phyloP scores from a whole-genome alignment of 2,113 vertebrate genomes.

The Leucosticte australis region DNA sequence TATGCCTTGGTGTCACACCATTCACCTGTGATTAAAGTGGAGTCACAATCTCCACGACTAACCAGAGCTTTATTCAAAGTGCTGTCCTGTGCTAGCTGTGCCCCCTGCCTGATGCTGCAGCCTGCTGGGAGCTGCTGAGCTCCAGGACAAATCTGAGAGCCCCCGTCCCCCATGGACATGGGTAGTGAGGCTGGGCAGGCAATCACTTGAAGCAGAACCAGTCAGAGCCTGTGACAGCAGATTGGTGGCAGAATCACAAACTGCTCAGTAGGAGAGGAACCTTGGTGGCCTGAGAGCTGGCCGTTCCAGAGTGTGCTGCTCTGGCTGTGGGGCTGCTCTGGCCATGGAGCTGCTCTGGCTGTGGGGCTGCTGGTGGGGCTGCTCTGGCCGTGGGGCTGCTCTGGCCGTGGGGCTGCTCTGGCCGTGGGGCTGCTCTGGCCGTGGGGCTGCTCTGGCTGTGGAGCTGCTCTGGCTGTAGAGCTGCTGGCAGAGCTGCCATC shows the following conservation, averaged over 20 bases:
- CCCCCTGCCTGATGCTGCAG: neutral
- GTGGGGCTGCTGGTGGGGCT: too few species aligned
- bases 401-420: neutral
- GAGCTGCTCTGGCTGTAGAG: neutral
- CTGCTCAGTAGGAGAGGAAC: accelerated
- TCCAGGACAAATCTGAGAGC: neutral
- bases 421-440: neutral
- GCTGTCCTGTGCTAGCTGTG: neutral
- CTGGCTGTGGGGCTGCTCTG: neutral
- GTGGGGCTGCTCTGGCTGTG: neutral
- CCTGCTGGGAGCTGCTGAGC: neutral
- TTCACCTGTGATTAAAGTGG: neutral
- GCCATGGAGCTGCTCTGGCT: neutral
- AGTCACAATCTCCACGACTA: neutral
- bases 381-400: neutral
- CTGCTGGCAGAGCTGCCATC: accelerated
- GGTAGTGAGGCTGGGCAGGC: accelerated
- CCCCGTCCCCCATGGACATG: accelerated
- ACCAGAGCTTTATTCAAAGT: neutral
- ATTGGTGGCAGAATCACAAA: neutral
- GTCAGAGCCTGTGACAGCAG: neutral
- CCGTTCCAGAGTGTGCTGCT: neutral
- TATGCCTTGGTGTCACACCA: neutral
- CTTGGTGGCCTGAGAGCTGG: too few species aligned
- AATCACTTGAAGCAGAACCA: neutral